Percentiles rank a stretch among this genome's conserved stretches.
Conservation (phyloP, 23 tunicate species). For the Corella eumyota region DNA sequence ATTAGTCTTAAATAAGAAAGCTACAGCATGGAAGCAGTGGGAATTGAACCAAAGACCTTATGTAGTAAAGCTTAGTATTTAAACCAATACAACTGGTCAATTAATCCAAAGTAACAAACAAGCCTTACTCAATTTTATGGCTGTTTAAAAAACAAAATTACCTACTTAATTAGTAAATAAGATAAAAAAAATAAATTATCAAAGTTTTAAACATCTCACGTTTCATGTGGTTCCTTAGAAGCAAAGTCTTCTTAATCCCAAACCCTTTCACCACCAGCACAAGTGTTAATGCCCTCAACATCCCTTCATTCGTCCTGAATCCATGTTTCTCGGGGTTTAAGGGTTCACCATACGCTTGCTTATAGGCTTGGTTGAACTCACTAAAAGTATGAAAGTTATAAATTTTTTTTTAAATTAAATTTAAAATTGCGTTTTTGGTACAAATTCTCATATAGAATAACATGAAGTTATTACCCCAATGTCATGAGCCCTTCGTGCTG, state of each 20-base stretch:
- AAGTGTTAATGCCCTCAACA: conserved; percentile 46
- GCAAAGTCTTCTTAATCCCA: conserved; percentile 48
- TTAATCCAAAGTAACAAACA: no score
- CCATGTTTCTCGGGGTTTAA: conserved; percentile 58
- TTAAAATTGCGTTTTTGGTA: not conserved
- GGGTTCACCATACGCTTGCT: conserved; percentile 16
- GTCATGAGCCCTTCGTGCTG: conserved; percentile 52
- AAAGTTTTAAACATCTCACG: conserved; percentile 14
- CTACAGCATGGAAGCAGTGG: no score
- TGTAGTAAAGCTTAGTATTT: no score
- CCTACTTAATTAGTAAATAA: no score
- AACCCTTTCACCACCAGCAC: conserved; percentile 58
- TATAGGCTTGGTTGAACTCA: conserved; percentile 60
- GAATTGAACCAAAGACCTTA: no score
- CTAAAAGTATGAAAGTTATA: not conserved
- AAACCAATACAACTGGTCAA: no score
- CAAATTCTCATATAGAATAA: not conserved
- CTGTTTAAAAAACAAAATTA: no score
- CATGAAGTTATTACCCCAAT: conserved; percentile 28
- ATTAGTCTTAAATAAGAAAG: no score
- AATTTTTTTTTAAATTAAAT: not conserved
- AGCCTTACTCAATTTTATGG: no score
- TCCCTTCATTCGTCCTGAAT: conserved; percentile 43
- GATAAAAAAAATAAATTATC: no score
- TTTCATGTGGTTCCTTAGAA: conserved; percentile 65